These are phyloP conservation scores for Bacillus rossius DNA, from an alignment of 1,140 invertebrate genomes.

Conservation along the genomic window DNA sequence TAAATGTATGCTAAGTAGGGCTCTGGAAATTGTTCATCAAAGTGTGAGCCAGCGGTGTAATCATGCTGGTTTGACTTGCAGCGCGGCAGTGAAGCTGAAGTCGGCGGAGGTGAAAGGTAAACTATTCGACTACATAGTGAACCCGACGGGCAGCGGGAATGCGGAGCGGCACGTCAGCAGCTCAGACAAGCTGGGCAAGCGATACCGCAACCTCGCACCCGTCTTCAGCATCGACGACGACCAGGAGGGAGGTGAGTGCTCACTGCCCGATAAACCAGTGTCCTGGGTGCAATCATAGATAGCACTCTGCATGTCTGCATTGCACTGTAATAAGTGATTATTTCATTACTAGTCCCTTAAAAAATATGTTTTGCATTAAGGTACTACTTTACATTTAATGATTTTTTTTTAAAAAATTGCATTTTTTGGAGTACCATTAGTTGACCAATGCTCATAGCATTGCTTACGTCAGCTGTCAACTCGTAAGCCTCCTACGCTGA, in stretches of 20 bases:
- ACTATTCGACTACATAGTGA: slow-evolving; percentile 90
- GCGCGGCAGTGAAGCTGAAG: slow-evolving; percentile 74
- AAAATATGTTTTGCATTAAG: background rate
- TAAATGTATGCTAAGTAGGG: no score
- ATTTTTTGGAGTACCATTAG: no score
- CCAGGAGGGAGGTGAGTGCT: slow-evolving; percentile 52
- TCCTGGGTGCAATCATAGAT: no score
- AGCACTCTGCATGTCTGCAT: no score
- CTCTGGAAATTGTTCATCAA: no score
- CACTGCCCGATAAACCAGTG: no score
- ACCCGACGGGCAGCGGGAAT: slow-evolving; percentile 58
- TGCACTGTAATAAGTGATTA: background rate
- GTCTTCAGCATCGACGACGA: slow-evolving; percentile 96
- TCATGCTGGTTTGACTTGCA: no score
- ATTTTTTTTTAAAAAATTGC: no score
- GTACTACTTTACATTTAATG: background rate
- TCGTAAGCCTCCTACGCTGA: no score
- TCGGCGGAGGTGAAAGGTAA: slow-evolving; percentile 89
- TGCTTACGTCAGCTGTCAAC: no score
- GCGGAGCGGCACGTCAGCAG: slow-evolving; percentile 68
- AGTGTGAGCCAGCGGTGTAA: no score
- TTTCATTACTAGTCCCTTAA: background rate
- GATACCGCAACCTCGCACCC: slow-evolving; percentile 83
- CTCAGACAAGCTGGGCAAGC: slow-evolving; percentile 73
- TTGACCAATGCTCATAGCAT: no score